phyloP scores from a whole-genome alignment of 2,888 invertebrate species.

The Idaea biselata region DNA sequence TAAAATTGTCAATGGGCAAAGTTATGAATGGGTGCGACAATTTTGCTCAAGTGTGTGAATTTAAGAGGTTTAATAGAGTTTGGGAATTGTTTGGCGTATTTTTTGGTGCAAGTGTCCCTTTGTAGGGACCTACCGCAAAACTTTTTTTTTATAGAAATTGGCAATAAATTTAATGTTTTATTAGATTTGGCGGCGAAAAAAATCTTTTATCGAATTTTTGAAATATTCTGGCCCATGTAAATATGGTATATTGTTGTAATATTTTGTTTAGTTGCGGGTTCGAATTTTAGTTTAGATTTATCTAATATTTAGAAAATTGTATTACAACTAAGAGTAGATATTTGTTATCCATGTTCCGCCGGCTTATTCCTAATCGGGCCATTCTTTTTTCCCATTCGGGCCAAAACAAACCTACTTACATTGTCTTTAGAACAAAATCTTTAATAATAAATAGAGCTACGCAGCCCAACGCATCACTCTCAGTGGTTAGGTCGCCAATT shows the following conservation, averaged over 20 bases:
- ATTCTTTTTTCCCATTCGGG: too few species aligned
- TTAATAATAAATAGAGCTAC: too few species aligned
- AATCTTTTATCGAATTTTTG: background rate
- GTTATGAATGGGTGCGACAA: constrained; percentile 15
- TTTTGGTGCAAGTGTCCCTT: constrained; percentile 3
- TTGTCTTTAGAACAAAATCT: too few species aligned
- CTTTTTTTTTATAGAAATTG: background rate
- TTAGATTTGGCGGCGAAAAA: background rate
- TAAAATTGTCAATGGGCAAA: constrained; percentile 2
- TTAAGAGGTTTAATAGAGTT: constrained; percentile 27
- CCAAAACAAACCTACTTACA: too few species aligned
- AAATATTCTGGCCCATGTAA: background rate
- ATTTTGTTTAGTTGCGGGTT: background rate
- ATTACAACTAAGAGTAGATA: too few species aligned
- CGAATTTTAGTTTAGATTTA: too few species aligned
- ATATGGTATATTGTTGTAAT: background rate
- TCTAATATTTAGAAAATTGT: too few species aligned
- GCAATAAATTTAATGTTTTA: background rate
- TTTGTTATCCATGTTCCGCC: too few species aligned
- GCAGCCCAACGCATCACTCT: too few species aligned
- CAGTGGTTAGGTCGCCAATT: too few species aligned
- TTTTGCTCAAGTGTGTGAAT: constrained; percentile 28
- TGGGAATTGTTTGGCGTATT: constrained; percentile 8
- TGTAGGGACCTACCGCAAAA: background rate
- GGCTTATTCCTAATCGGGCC: too few species aligned